These are phyloP conservation scores for Parapristionchus giblindavisi DNA, from an alignment of 2,888 invertebrate genomes.

Conservation along the genomic window DNA sequence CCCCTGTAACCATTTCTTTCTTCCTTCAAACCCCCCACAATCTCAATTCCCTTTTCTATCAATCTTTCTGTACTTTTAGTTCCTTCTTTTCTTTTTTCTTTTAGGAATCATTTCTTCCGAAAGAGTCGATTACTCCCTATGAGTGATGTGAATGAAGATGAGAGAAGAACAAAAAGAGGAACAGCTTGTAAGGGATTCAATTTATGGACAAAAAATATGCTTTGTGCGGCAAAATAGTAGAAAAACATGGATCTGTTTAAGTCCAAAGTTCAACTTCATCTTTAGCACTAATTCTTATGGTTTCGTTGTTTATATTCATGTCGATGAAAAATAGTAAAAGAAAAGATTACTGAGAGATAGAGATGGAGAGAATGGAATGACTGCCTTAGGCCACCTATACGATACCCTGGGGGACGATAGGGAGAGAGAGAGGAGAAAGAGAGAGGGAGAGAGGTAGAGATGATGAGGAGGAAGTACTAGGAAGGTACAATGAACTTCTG, in stretches of 20 bases:
- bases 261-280: background rate
- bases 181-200: constrained; percentile 10
- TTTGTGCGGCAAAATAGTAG: background rate
- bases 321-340: too few species aligned
- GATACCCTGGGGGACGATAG: background rate
- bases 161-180: too few species aligned
- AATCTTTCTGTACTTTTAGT: background rate
- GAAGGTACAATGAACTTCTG: background rate
- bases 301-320: too few species aligned
- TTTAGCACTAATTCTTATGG: too few species aligned
- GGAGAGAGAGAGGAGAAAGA: background rate
- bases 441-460: background rate
- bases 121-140: too few species aligned
- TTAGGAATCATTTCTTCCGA: background rate
- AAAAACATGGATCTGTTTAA: background rate
- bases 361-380: too few species aligned
- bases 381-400: too few species aligned
- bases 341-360: background rate
- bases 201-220: too few species aligned
- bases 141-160: too few species aligned
- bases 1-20: background rate
- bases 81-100: background rate
- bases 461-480: constrained; percentile 1
- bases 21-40: background rate
- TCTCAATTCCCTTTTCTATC: background rate